Evolutionary conservation across 2,888 invertebrate genomes (phyloP), one percentile per base, ranked within the genome.

Genomic region (Schrankia costaestrigalis): DNA sequence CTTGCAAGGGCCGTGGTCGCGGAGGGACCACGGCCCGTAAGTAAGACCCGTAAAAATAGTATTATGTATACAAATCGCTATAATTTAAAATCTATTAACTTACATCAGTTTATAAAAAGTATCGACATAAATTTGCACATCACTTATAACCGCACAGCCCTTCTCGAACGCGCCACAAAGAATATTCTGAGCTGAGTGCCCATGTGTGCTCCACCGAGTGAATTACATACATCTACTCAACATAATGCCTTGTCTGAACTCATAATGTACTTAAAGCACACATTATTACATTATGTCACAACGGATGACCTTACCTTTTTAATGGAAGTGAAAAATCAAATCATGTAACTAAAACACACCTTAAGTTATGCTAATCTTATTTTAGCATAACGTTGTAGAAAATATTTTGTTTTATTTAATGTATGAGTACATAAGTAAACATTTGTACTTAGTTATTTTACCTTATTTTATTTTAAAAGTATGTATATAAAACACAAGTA

Each of bases 101-200:
- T 18, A 24, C 24, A 11, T 7, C 11, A 26, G 6, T 6, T 18
- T 11, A 8, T n/a, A n/a, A n/a, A n/a, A n/a, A n/a, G n/a, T n/a
- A 27, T 23, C 10, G 33, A 33, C 14, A 9, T 11, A 13, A 22
- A n/a, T 7, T 2, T 4, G 1, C 10, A 31, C 56, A 47, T 23
- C 63, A 34, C 61, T 64, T 49, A 5, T 33, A 25, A 24, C 46
- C 49, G 44, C 56, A 42, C 48, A 54, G 37, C 46, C 44, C 59
- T 53, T 49, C 41, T 37, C 37, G 36, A 29, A 46, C 41, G 31
- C 34, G 30, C 47, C 54, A 52, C 50, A 61, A 60, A 60, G 55
- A 61, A 55, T 60, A 61, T 61, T 55, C 47, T 32, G 37, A 53
- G 52, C 53, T 32, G 33, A 52, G 47, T 54, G 50, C 50, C 48